Evolutionary conservation across 2,113 vertebrate genomes (phyloP).

Genomic region (Pteronura brasiliensis): DNA sequence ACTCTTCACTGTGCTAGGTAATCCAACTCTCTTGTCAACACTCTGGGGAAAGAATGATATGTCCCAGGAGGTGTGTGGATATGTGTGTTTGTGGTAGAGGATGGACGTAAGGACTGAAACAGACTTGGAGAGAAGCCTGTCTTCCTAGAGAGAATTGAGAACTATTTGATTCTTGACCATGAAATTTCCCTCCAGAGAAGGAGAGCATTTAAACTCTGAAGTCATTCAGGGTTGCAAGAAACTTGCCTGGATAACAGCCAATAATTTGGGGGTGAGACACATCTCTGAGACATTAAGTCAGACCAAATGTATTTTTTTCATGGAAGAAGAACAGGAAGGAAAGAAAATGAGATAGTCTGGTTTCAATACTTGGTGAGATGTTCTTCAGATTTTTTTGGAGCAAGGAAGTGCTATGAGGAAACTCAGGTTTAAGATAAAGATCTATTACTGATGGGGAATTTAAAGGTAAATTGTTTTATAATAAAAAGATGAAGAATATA

Average conservation of each 20-base stretch:
- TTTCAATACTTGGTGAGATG: constrained; percentile 54
- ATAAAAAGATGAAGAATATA: constrained; percentile 18
- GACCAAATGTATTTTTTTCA: constrained; percentile 62
- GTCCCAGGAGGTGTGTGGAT: not conserved
- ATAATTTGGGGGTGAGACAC: constrained; percentile 38
- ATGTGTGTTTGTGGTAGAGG: not conserved
- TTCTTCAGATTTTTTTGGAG: constrained; percentile 2
- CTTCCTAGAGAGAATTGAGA: constrained; percentile 32
- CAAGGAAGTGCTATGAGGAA: not conserved
- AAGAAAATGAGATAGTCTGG: constrained; percentile 57
- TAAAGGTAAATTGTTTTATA: constrained; percentile 51
- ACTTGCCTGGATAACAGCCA: constrained; percentile 53
- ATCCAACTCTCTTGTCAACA: constrained; percentile 28
- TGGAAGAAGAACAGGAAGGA: constrained; percentile 28
- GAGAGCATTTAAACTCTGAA: constrained; percentile 53
- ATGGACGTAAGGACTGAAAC: not conserved
- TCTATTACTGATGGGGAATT: not conserved
- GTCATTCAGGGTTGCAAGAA: constrained; percentile 40
- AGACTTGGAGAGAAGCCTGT: not conserved
- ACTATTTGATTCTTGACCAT: constrained; percentile 55
- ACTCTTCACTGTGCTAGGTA: not conserved
- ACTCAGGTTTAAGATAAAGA: constrained; percentile 38
- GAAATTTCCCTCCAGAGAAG: constrained; percentile 58
- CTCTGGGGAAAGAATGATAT: not conserved
- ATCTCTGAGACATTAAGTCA: constrained; percentile 68